phyloP scores from a whole-genome alignment of 2,113 vertebrate species.

The Megaleporinus macrocephalus region DNA sequence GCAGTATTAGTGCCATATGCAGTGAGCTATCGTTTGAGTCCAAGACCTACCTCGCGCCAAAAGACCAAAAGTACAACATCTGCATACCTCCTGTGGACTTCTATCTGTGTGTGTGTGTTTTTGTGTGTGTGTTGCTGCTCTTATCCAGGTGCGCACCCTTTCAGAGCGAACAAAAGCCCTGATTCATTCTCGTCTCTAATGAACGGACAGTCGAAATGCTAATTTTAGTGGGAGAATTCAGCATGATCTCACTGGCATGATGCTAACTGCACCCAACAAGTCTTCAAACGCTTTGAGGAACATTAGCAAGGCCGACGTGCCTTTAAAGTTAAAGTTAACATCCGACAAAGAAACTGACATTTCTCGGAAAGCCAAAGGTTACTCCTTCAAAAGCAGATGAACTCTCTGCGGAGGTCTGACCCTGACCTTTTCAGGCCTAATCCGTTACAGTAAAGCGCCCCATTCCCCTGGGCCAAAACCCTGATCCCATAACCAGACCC shows the following conservation, averaged over 20 bases:
- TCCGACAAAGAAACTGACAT: neutral
- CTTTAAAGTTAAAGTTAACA: neutral
- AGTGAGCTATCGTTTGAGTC: constrained; percentile 70
- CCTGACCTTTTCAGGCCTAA: constrained; percentile 54
- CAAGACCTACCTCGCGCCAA: constrained; percentile 70
- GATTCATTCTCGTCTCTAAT: constrained; percentile 39
- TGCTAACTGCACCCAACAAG: neutral
- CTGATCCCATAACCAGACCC: constrained; percentile 61
- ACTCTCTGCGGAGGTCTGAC: constrained; percentile 23
- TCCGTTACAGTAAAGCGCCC: constrained; percentile 71
- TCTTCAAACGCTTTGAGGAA: neutral
- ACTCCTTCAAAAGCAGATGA: constrained; percentile 1
- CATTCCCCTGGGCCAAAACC: constrained; percentile 57
- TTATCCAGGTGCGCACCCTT: constrained; percentile 55
- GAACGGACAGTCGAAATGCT: constrained; percentile 1
- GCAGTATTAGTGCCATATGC: constrained; percentile 74
- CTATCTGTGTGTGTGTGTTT: constrained; percentile 57
- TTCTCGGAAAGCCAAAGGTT: neutral
- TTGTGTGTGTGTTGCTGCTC: constrained; percentile 11
- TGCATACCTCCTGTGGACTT: constrained; percentile 71
- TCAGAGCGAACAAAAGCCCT: constrained; percentile 31
- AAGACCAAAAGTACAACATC: constrained; percentile 72
- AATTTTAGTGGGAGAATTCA: neutral
- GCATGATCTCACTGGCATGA: neutral
- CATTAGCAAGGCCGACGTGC: neutral